Evolutionary conservation across 2,888 invertebrate species (phyloP).

Genomic region (Lottia gigantea): DNA sequence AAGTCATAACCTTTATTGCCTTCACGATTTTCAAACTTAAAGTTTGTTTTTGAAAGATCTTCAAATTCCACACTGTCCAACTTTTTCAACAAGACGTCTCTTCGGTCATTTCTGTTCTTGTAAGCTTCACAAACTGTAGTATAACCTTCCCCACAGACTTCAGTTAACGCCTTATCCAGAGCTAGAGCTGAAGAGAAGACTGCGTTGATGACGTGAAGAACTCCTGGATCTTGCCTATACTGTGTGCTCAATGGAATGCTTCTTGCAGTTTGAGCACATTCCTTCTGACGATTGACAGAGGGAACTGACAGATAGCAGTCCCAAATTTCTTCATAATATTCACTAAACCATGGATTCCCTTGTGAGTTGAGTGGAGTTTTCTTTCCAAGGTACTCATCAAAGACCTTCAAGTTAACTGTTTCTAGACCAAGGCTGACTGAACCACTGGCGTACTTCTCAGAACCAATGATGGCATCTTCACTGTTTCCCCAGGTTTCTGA

Average conservation of each 20-base stretch:
- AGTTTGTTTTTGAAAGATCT: constrained; percentile 48
- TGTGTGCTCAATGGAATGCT: constrained; percentile 38
- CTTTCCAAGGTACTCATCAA: constrained; percentile 52
- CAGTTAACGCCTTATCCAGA: constrained; percentile 49
- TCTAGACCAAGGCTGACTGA: constrained; percentile 53
- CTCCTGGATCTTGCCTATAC: constrained; percentile 57
- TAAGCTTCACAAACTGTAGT: constrained; percentile 57
- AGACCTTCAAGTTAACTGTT: constrained; percentile 46
- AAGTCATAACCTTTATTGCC: constrained; percentile 57
- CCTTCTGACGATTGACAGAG: constrained; percentile 32
- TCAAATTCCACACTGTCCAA: constrained; percentile 47
- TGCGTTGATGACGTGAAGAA: constrained; percentile 62
- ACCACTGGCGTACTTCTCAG: constrained; percentile 38
- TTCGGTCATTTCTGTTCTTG: constrained; percentile 36
- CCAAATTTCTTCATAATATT: constrained; percentile 67
- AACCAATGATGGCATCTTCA: constrained; percentile 40
- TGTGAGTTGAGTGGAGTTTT: constrained; percentile 55
- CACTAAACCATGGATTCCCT: constrained; percentile 69
- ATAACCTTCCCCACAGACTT: constrained; percentile 52
- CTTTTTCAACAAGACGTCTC: constrained; percentile 40
- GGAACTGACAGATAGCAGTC: constrained; percentile 60
- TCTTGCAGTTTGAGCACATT: constrained; percentile 37
- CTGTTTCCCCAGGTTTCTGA: constrained; percentile 57
- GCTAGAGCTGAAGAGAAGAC: constrained; percentile 61
- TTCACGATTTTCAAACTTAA: constrained; percentile 50